Conservation (phyloP, 2,797 vertebrate genomes). For the Cossypha dichroa region DNA sequence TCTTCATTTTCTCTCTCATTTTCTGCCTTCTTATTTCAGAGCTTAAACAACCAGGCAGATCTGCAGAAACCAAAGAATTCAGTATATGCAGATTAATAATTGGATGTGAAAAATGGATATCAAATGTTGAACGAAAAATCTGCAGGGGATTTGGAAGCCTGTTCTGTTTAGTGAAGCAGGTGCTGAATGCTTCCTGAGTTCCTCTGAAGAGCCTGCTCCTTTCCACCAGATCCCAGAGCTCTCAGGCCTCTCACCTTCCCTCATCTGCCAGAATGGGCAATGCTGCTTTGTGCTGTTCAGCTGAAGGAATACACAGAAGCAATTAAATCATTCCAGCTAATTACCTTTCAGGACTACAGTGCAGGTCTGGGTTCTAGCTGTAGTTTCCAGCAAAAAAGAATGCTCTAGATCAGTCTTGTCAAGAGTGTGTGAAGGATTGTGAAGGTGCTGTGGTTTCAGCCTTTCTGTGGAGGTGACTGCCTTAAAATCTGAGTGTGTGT, state of each 20-base stretch:
- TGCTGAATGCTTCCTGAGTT: not conserved
- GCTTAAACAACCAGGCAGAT: conserved; percentile 28
- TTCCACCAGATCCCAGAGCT: not conserved
- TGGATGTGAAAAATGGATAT: conserved; percentile 24
- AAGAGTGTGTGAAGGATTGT: not conserved
- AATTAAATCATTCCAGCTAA: not conserved
- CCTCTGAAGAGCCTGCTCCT: not conserved
- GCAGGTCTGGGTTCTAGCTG: not conserved
- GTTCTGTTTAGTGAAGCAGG: not conserved
- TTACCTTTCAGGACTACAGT: not conserved
- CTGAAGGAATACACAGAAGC: not conserved
- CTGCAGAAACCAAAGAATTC: conserved; percentile 23
- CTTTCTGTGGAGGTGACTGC: not conserved
- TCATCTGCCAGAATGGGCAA: not conserved
- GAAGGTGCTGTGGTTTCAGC: not conserved
- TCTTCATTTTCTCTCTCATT: conserved; percentile 40
- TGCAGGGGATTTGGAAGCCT: not conserved
- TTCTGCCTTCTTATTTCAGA: conserved; percentile 35
- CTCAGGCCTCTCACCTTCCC: not conserved
- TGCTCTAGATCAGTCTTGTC: not conserved
- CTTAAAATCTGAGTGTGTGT: not conserved
- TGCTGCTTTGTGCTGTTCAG: not conserved
- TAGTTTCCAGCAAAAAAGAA: not conserved
- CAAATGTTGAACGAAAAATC: not conserved
- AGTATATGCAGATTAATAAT: conserved; percentile 36